These are phyloP conservation scores for Atrichornis clamosus DNA, from an alignment of 2,113 vertebrate genomes.

Conservation along the genomic window DNA sequence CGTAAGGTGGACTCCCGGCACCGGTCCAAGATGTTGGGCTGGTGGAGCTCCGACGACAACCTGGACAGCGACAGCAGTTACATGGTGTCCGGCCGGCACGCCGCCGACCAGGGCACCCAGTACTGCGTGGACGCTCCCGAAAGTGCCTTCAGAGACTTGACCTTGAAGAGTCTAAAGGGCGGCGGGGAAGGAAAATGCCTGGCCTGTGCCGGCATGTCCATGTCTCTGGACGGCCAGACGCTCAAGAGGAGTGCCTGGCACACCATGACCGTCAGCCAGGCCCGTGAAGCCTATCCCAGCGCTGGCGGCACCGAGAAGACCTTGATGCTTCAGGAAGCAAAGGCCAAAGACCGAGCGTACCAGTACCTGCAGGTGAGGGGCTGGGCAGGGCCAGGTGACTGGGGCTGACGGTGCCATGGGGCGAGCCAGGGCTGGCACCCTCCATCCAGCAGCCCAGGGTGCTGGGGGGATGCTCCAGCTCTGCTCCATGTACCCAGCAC, in stretches of 20 bases:
- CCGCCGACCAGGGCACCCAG: slow-evolving; percentile 73
- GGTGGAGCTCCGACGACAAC: slow-evolving; percentile 99
- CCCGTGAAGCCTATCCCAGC: slow-evolving; percentile 89
- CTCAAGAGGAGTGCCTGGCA: slow-evolving; percentile 97
- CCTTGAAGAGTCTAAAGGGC: slow-evolving; percentile 89
- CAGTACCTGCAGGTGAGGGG: slow-evolving; percentile 93
- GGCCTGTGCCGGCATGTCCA: slow-evolving; percentile 91
- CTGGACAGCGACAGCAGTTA: slow-evolving; percentile 98
- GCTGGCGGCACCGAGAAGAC: slow-evolving; percentile 85
- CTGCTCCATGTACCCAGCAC: fast-evolving
- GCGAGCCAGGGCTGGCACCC: not conserved
- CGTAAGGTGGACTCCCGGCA: slow-evolving; percentile 84
- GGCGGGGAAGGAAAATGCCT: slow-evolving; percentile 87
- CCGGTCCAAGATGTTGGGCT: slow-evolving; percentile 89
- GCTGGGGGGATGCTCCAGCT: not conserved
- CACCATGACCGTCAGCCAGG: slow-evolving; percentile 98
- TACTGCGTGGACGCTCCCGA: slow-evolving; percentile 90
- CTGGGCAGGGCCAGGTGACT: not conserved
- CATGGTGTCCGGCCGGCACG: slow-evolving; percentile 79
- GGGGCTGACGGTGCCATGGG: fast-evolving
- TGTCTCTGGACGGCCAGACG: slow-evolving; percentile 87
- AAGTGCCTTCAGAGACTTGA: slow-evolving; percentile 94
- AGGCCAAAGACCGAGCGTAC: slow-evolving; percentile 91
- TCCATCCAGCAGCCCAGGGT: not conserved
- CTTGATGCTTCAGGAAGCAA: slow-evolving; percentile 88